phyloP scores from a whole-genome alignment of 37 sponge, comb jelly and placozoan species.

The Mnemiopsis leidyi region DNA sequence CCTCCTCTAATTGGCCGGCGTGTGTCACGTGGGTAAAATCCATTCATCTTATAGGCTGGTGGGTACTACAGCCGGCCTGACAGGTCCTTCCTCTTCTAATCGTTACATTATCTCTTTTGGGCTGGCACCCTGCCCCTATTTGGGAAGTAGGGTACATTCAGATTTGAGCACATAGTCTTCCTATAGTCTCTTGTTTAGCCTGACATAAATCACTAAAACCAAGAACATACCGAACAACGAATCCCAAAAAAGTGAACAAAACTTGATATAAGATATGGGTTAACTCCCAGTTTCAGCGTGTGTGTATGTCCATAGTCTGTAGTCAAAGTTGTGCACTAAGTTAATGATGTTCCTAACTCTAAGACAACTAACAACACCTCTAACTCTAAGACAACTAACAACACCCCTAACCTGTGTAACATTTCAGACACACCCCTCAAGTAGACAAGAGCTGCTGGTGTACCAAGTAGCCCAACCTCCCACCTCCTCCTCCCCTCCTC shows the following conservation, averaged over 20 bases:
- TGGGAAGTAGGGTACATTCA: no score
- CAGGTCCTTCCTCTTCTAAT: background rate
- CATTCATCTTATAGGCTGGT: background rate
- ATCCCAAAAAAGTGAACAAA: background rate
- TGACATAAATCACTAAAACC: no score
- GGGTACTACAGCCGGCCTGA: background rate
- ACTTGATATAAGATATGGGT: background rate
- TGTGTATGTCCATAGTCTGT: background rate
- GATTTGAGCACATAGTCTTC: no score
- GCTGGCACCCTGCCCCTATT: background rate
- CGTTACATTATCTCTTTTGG: background rate
- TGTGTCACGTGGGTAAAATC: background rate
- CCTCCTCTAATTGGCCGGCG: background rate
- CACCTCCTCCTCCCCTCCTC: background rate
- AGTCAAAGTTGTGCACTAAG: no score
- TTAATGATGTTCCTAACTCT: no score
- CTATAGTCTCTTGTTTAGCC: no score
- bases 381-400: no score
- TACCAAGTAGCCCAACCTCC: constrained; percentile 55
- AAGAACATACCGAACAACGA: background rate
- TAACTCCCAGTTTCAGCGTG: background rate
- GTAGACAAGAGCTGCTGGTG: constrained; percentile 18
- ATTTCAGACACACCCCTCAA: constrained; percentile 13
- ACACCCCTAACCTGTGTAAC: no score
- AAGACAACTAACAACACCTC: no score